These are phyloP conservation scores for Plectropomus leopardus DNA, from an alignment of 2,113 vertebrate species.

Conservation along the genomic window DNA sequence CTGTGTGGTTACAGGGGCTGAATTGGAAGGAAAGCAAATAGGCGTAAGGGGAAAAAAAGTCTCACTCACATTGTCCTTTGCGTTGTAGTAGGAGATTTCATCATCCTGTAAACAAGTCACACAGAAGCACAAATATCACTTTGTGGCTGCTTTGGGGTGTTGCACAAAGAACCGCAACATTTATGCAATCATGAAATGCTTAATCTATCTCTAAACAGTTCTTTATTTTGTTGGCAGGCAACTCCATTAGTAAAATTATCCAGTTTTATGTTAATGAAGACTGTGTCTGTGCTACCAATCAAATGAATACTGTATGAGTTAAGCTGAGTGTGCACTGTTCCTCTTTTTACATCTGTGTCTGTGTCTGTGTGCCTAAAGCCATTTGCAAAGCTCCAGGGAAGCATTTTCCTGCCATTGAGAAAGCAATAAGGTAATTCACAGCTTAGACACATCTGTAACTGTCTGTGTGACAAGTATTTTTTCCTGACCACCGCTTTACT, in stretches of 20 bases:
- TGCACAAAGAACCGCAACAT: conserved; percentile 28
- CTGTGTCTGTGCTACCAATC: background rate
- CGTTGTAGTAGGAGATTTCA: conserved; percentile 96
- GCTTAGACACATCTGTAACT: conserved; percentile 15
- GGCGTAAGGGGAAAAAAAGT: background rate
- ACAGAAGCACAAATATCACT: conserved; percentile 49
- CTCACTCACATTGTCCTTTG: conserved; percentile 94
- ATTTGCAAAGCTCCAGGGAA: conserved; percentile 44
- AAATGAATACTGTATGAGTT: conserved; percentile 39
- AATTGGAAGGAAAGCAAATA: conserved; percentile 37
- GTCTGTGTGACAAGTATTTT: conserved; percentile 9
- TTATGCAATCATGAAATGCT: conserved; percentile 14
- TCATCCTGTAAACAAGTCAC: conserved; percentile 85
- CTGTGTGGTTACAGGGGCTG: conserved; percentile 21
- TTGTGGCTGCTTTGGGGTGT: conserved; percentile 29
- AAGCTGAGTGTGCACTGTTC: conserved; percentile 25
- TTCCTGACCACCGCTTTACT: conserved; percentile 41
- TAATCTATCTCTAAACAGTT: conserved; percentile 18
- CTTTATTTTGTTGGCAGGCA: conserved; percentile 19
- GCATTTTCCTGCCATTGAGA: conserved; percentile 33
- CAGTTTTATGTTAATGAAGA: conserved; percentile 41
- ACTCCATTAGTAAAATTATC: conserved; percentile 18
- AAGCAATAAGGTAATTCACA: conserved; percentile 24
- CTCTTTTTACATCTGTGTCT: conserved; percentile 35
- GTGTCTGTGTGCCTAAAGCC: conserved; percentile 18